Evolutionary conservation across 2,888 invertebrate genomes (phyloP), one percentile per base, ranked within the genome.

Genomic region (Ypsolopha scabrella): DNA sequence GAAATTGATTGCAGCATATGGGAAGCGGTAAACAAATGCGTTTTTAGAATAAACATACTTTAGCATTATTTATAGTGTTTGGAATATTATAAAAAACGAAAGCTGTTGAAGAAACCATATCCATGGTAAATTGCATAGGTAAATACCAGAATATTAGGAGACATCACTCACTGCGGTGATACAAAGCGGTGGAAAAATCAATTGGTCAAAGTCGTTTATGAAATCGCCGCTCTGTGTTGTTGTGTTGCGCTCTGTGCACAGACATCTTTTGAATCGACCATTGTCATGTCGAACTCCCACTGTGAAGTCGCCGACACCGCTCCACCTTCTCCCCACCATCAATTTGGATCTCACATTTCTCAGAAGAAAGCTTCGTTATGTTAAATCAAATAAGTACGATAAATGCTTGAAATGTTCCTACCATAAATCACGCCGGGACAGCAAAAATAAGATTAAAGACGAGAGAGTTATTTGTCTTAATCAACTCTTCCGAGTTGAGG

Each of bases 181-280:
- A 74, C 71, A 79, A 78, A 68, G 72, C 68, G 64, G 73, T 71
- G 74, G 78, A 70, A 75, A 73, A 81, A 82, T 81, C 81, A 79
- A 82, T 82, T 81, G 80, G 80, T 80, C 76, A 80, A 76, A 79
- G 80, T 79, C 73, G 68, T 75, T 75, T 56, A 55, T 67, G 64
- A 68, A 75, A 78, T 80, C 75, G 72, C 62, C 65, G 65, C 61
- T 60, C 60, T 60, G 62, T 59, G 50, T 39, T 41, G 45, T 38
- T 51, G 45, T 44, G 11, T 14, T 24, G 10, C 41, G 45, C 56
- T 57, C 64, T 63, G 64, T 62, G 68, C 64, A 63, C 67, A 66
- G 64, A 67, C 71, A 62, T 70, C 69, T 71, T 70, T 73, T 68
- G 70, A 72, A 71, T 68, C 56, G 65, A 6, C 39, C 66, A 76